Evolutionary conservation across 2,888 invertebrate genomes (phyloP), one percentile per base, ranked within the genome.

Genomic region (Pristionchus fissidentatus): DNA sequence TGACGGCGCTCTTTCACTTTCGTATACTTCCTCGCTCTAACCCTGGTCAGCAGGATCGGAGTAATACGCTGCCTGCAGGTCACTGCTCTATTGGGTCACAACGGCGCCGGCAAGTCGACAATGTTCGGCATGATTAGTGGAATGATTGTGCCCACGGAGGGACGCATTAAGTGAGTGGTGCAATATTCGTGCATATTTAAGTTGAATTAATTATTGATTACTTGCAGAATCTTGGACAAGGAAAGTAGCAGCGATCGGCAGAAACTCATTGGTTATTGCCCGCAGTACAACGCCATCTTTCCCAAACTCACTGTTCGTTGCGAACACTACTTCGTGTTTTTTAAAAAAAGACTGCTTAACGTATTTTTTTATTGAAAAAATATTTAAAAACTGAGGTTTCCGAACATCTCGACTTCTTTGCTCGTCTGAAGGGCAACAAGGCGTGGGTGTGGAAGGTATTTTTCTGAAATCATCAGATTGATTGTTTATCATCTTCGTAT

Each of bases 101-200:
- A 91, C 84, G 91, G 91, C 43, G 91, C 91, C 55, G 90, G 90
- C 70, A 90, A 90, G 81, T 87, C 87, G 84, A 90, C 90, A n/a
- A 89, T 87, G 1, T 89, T 89, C 78, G 82, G 87, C 13, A 86
- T 87, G 79, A 86, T 89, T 35, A 86, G 85, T 52, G 91, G 91
- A 82, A 86, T 90, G 22, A 87, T 88, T 38, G 70, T 85, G 32
- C 88, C 89, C 5, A 87, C 90, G 0, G 55, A 85, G 26, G 89
- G 89, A 62, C 49, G 85, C 70, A 84, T 89, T 3, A 60, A 78
- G n/a, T 79, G 7, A 10, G 75, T 32, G 3, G 10, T 8, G 29
- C 7, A 70, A 22, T n/a, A 38, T 7, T 3, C 46, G 0, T 1
- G 0, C 1, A 32, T 43, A 49, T 4, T 7, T 5, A 49, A 75